Evolutionary conservation across 2,113 vertebrate species (phyloP), one percentile per base, ranked within the genome.

Genomic region (Gadus chalcogrammus): DNA sequence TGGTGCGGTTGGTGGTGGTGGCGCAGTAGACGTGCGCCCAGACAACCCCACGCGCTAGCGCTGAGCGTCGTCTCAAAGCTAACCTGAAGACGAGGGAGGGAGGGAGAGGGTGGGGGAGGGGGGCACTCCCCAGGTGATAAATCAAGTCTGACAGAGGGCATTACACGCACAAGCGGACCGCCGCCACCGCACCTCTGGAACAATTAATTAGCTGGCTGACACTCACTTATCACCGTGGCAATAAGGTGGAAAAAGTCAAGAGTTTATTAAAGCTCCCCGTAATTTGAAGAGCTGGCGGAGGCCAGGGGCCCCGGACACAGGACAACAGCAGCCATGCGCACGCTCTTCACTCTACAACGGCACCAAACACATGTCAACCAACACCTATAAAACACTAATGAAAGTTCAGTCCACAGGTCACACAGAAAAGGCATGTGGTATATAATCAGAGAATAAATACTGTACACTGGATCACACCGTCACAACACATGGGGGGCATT

Each of bases 171-270:
- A 90, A 89, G 82, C 79, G 75, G 79, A 70, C 79, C 60, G 72
- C 84, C 76, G 74, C 76, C 69, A 72, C 79, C 65, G 72, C 73
- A 82, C 73, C 82, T 85, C 84, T 75, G 72, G 28, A 78, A 84
- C 87, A 87, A 91, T 91, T 90, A 91, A 90, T 91, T 88, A 87
- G 84, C 88, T 77, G 69, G 65, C 83, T 83, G 83, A 89, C 88
- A 88, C 85, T 88, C 91, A 91, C 90, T 91, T 82, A 92, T 92
- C 89, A 91, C 64, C 66, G 80, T 74, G 11, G 82, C 87, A 91
- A 92, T 90, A 88, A 90, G 89, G 88, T 90, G 90, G 42, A 92
- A 91, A 90, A 91, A 91, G 91, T 90, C 91, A 89, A 90, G 88
- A 88, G 88, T 92, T 93, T 93, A 92, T 93, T 93, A 93, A 87